A percentile compares a stretch with the other conserved stretches of the same genome.
Evolutionary conservation across 1,140 invertebrate genomes (phyloP).

Genomic region (Aphaenogaster ashmeadi): DNA sequence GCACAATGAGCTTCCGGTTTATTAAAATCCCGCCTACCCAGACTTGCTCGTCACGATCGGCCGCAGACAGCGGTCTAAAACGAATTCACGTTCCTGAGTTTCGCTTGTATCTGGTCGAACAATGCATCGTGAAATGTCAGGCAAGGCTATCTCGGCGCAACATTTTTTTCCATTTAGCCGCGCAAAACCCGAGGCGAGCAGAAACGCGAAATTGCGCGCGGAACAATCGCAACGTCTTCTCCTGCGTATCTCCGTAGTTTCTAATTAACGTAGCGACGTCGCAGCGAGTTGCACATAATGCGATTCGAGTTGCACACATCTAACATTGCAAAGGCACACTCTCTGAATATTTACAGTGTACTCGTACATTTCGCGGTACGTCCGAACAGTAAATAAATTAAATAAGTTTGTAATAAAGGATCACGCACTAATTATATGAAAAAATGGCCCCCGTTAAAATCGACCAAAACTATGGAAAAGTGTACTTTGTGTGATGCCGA

Average conservation of each 20-base stretch:
- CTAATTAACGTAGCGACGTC: not conserved
- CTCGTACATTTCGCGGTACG: not conserved
- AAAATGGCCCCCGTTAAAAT: too few relatives aligned
- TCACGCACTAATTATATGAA: too few relatives aligned
- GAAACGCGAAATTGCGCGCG: not conserved
- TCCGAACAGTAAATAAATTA: not conserved
- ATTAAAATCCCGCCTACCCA: slow-evolving; percentile 72
- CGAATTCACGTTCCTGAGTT: slow-evolving; percentile 45
- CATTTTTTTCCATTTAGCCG: slow-evolving; percentile 17
- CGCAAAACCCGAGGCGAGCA: not conserved
- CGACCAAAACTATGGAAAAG: too few relatives aligned
- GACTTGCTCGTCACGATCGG: slow-evolving; percentile 57
- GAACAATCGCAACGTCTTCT: slow-evolving; percentile 11
- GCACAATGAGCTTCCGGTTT: slow-evolving; percentile 78
- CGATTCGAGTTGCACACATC: not conserved
- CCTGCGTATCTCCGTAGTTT: not conserved
- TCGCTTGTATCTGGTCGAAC: slow-evolving; percentile 34
- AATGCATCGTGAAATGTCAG: slow-evolving; percentile 56
- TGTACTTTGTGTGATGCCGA: too few relatives aligned
- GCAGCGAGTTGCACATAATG: not conserved
- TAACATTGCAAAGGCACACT: not conserved
- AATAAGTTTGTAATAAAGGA: not conserved
- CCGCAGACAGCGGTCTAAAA: slow-evolving; percentile 50
- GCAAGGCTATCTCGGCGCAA: slow-evolving; percentile 31
- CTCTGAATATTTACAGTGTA: not conserved